Percentiles rank a stretch among this genome's conserved stretches.
These are phyloP conservation scores for Synergus laeviventris DNA, from an alignment of 2,888 invertebrate genomes.

Conservation along the genomic window DNA sequence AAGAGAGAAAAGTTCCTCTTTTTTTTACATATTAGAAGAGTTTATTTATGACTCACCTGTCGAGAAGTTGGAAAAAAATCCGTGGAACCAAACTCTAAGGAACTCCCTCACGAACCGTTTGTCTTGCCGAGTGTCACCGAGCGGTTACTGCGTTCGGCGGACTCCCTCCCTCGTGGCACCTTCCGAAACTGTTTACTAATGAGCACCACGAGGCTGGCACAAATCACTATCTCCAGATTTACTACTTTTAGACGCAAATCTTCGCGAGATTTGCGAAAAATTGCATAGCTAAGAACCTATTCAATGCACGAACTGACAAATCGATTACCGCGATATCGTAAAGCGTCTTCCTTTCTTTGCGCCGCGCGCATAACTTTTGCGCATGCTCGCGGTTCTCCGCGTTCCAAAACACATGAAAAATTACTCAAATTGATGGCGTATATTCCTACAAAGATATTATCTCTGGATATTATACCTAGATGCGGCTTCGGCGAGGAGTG, in stretches of 20 bases:
- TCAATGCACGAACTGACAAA: conserved; percentile 26
- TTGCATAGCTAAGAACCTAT: conserved; percentile 19
- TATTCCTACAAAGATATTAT: background rate
- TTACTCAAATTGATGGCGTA: background rate
- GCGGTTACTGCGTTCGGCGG: conserved; percentile 68
- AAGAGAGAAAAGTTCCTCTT: background rate
- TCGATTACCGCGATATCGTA: conserved; percentile 18
- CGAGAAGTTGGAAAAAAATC: conserved; percentile 26
- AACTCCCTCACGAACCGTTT: conserved; percentile 56
- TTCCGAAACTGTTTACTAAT: conserved; percentile 45
- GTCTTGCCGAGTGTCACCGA: conserved; percentile 61
- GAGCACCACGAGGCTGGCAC: conserved; percentile 49
- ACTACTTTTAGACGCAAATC: conserved; percentile 28
- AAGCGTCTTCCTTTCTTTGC: conserved; percentile 29
- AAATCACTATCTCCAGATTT: background rate
- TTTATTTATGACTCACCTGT: conserved; percentile 24
- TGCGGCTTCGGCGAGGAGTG: too few relatives aligned
- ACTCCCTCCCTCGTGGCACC: conserved; percentile 66
- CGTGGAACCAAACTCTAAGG: background rate
- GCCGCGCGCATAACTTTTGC: conserved; percentile 22
- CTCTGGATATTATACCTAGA: too few relatives aligned
- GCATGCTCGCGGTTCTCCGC: background rate
- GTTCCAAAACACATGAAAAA: conserved; percentile 16
- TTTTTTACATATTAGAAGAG: background rate
- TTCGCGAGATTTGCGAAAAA: conserved; percentile 22